Evolutionary conservation across 2,113 vertebrate species (phyloP).

Genomic region (Mungos mungo): DNA sequence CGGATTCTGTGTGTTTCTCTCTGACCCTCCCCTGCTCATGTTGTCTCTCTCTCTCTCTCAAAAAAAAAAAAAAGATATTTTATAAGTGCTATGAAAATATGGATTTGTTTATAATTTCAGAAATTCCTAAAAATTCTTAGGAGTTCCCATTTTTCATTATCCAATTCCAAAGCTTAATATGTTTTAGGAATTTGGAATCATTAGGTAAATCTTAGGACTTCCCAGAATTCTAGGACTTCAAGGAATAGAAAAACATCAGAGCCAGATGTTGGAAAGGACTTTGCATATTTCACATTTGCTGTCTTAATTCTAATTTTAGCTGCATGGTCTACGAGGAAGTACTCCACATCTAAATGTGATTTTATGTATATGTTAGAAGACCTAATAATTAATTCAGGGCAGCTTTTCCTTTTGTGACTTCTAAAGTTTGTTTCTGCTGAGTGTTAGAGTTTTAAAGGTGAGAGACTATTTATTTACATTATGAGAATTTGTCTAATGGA

Average conservation of each 20-base stretch:
- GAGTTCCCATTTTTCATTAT: background rate
- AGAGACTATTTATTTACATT: slow-evolving; percentile 63
- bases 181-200: background rate
- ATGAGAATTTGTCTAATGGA: slow-evolving; percentile 38
- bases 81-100: background rate
- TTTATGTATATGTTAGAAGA: background rate
- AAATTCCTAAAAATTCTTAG: background rate
- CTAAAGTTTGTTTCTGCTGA: slow-evolving; percentile 41
- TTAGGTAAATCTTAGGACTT: background rate
- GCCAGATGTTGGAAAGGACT: background rate
- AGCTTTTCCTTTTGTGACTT: slow-evolving; percentile 35
- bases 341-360: background rate
- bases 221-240: background rate
- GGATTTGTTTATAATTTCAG: background rate
- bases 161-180: background rate
- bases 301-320: background rate
- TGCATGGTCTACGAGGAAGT: background rate
- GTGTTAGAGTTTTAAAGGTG: slow-evolving; percentile 49
- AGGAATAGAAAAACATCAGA: background rate
- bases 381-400: slow-evolving; percentile 8
- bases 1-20: too few species aligned
- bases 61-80: background rate
- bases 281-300: background rate
- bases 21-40: too few species aligned
- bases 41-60: too few species aligned